Evolutionary conservation across 2,888 invertebrate genomes (phyloP), one percentile per base, ranked within the genome.

Genomic region (Arctia plantaginis): DNA sequence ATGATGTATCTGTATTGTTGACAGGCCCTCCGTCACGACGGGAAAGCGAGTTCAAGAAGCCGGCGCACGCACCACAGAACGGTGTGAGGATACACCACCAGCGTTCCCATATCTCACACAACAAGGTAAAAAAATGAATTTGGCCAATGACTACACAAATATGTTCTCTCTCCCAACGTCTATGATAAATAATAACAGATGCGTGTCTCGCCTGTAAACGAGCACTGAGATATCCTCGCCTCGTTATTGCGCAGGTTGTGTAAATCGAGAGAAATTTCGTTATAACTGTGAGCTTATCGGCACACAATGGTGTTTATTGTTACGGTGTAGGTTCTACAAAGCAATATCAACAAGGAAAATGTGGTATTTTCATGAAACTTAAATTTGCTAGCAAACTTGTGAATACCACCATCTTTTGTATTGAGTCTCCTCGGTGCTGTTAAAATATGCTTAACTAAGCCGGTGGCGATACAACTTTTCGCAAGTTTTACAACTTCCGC

Each of bases 31-130:
- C 96, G 85, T 94, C 96, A 70, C 95, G 96, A 85, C 90, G 96
- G 87, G 91, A 96, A 90, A 92, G 96, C 92, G 96, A 96, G 93
- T 96, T 97, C 94, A 97, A 97, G 92, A 97, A 97, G 89, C 97
- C 97, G 39, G 93, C 95, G 85, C 95, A 96, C 93, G 95, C 96
- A 87, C 91, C 94, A 71, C 93, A 95, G 86, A 94, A 96, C 90
- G 94, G 94, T 59, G 86, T 85, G 74, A 93, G 96, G 79, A 91
- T 91, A 75, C 94, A 94, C 86, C 94, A 93, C 85, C 93, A 76
- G 68, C 76, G 94, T 83, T 90, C 93, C 79, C 94, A 93, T 86
- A 76, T 84, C 73, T 86, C 90, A 75, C 93, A 93, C 90, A 92
- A 90, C 89, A 95, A 94, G 94, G 95, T 94, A 88, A 87, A 77